Evolutionary conservation across 1,140 invertebrate species (phyloP).

Genomic region (Heliconius himera): DNA sequence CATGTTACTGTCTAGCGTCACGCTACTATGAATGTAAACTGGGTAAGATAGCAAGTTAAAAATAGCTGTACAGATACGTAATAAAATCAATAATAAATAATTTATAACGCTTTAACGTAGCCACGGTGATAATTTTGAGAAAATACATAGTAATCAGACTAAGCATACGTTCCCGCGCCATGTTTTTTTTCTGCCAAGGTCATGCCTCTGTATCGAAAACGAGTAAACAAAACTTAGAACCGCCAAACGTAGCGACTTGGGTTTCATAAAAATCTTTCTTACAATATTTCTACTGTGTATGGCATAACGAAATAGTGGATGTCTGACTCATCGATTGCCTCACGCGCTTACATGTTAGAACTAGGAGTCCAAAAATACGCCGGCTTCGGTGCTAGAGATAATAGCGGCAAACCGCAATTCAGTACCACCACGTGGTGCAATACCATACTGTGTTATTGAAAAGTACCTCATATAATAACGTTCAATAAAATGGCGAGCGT

Average conservation of each 20-base stretch:
- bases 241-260: constrained; percentile 32
- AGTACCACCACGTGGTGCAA: constrained; percentile 42
- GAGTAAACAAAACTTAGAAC: constrained; percentile 74
- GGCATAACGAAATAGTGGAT: constrained; percentile 31
- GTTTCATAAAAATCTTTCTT: constrained; percentile 13
- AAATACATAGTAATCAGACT: constrained; percentile 55
- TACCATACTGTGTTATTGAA: constrained; percentile 18
- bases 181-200: constrained; percentile 79
- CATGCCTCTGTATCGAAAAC: constrained; percentile 74
- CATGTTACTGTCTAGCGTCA: constrained; percentile 79
- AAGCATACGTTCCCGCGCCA: constrained; percentile 75
- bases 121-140: constrained; percentile 45
- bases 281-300: constrained; percentile 33
- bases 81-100: constrained; percentile 62
- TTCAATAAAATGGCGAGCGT: constrained; percentile 81
- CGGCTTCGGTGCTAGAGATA: constrained; percentile 48
- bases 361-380: constrained; percentile 72
- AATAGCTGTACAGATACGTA: constrained; percentile 57
- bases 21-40: constrained; percentile 68
- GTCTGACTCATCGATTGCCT: constrained; percentile 73
- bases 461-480: constrained; percentile 57
- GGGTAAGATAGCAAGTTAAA: constrained; percentile 63
- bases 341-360: constrained; percentile 55
- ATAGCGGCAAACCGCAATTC: constrained; percentile 37
- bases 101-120: constrained; percentile 34